phyloP scores from a whole-genome alignment of 2,888 invertebrate species.

The Idaea aversata region DNA sequence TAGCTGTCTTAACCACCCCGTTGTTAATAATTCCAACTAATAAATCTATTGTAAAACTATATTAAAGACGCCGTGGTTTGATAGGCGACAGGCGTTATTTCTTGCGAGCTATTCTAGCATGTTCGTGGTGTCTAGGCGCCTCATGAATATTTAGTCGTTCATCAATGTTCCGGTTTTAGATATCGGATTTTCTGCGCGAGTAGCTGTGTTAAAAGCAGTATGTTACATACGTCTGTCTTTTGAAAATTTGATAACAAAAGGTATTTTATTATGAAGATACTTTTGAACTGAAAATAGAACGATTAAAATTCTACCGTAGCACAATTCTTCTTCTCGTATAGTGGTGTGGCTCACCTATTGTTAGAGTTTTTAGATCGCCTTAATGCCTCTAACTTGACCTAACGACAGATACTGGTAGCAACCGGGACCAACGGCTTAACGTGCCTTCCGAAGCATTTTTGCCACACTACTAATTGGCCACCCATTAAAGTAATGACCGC shows the following conservation, averaged over 20 bases:
- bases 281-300: no score
- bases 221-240: conserved; percentile 33
- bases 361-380: no score
- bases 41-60: conserved; percentile 8
- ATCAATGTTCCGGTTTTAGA: conserved; percentile 69
- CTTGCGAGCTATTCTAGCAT: conserved; percentile 31
- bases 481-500: no score
- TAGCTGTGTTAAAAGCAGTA: conserved; percentile 53
- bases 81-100: conserved; percentile 60
- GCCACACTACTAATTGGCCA: no score
- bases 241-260: conserved; percentile 10
- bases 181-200: conserved; percentile 71
- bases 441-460: no score
- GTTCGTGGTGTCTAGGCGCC: conserved; percentile 42
- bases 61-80: conserved; percentile 31
- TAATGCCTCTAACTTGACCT: no score
- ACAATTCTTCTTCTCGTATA: no score
- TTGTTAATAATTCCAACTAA: not conserved
- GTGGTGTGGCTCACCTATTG: no score
- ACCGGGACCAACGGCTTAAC: no score
- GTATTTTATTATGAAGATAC: no score
- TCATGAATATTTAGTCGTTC: conserved; percentile 74
- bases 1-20: not conserved
- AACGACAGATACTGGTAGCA: no score
- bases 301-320: not conserved